phyloP scores from a whole-genome alignment of 2,888 invertebrate species.

The Tribolium freemani region DNA sequence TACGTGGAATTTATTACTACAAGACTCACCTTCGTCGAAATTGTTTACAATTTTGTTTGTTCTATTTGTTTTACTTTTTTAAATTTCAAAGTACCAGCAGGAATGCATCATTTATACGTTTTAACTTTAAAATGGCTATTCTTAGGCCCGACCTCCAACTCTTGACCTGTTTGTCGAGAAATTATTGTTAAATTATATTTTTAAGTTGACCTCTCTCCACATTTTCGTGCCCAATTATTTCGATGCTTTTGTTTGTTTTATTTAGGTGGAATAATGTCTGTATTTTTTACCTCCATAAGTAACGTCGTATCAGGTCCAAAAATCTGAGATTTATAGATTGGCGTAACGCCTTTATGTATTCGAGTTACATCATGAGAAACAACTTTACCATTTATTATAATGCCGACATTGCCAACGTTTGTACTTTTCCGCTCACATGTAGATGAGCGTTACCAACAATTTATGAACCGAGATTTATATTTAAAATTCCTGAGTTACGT shows the following conservation, averaged over 20 bases:
- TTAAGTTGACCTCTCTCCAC: background rate
- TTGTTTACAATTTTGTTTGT: no score
- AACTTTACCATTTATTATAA: constrained; percentile 1
- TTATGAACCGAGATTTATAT: background rate
- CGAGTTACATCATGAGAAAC: constrained; percentile 13
- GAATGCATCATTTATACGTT: no score
- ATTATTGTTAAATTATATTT: background rate
- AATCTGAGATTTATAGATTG: constrained; percentile 17
- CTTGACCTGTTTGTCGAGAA: background rate
- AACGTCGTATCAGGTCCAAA: background rate
- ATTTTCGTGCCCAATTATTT: no score
- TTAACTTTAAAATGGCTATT: no score
- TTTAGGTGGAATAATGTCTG: background rate
- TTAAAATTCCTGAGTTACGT: background rate
- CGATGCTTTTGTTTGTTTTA: background rate
- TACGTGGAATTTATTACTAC: no score
- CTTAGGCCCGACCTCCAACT: background rate
- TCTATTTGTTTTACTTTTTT: no score
- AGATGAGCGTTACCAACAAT: background rate
- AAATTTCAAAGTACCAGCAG: no score
- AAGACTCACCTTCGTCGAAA: no score
- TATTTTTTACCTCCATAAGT: background rate
- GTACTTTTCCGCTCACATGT: constrained; percentile 4
- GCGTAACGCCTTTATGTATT: background rate
- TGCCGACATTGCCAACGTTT: background rate